Evolutionary conservation across 2,113 vertebrate species (phyloP), one percentile per base, ranked within the genome.

Genomic region (Rhinolophus sinicus): DNA sequence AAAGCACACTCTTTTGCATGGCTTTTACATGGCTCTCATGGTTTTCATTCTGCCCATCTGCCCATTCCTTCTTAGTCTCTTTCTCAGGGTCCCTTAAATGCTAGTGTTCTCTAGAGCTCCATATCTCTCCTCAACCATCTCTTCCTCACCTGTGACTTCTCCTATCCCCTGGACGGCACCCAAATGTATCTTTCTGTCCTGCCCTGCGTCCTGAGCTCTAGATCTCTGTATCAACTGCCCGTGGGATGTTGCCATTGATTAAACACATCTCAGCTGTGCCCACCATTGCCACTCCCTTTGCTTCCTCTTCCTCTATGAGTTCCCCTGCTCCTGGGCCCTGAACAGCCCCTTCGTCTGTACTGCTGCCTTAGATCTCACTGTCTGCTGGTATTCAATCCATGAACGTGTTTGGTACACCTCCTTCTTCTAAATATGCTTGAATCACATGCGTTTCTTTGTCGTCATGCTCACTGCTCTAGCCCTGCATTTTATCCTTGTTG

Each of bases 261-360:
- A 40, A 96, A 70, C 30, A 60, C 16, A 50, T 82, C 24, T 83
- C 65, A n/a, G 1, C 24, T 54, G n/a, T 52, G 35, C 19, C 50
- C 12, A 50, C 15, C 1, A 15, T 2, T 58, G 67, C 4, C 0
- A 0, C 33, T 54, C 4, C 6, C 13, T 21, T 7, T 0, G 1
- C 21, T 18, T 62, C 12, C 10, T 26, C 22, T 47, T 95, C 21
- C 13, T 87, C 28, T 18, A 0, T 44, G 78, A 80, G 28, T 5
- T 6, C 4, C 40, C 60, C 3, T 56, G 9, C 33, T 88, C n/a
- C 30, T 44, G 83, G 87, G 44, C 26, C 70, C 24, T 33, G 33
- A 65, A 38, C 38, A 28, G 33, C 24, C 52, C 76, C 18, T 60
- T 5, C 67, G 19, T 38, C 54, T 70, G 26, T 28, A 15, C 16